Evolutionary conservation across 2,797 vertebrate genomes (phyloP).

Genomic region (Phataginus tricuspis): DNA sequence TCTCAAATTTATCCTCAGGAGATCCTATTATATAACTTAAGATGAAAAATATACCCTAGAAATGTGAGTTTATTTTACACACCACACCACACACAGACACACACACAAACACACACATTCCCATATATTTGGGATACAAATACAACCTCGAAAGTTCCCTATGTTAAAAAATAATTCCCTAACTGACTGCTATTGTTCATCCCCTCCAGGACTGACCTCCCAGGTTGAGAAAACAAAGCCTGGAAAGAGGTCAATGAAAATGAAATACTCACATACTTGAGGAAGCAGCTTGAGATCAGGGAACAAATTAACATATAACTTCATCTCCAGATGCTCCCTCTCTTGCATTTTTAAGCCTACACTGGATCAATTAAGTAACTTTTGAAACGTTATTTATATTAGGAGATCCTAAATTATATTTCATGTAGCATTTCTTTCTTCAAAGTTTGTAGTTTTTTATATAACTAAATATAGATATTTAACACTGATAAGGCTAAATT

Average conservation of each 20-base stretch:
- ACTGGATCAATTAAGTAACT: neutral
- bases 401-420: slow-evolving; percentile 8
- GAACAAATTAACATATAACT: slow-evolving; percentile 56
- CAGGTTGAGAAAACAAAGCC: slow-evolving; percentile 67
- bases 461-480: slow-evolving; percentile 35
- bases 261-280: slow-evolving; percentile 59
- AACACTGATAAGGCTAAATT: neutral
- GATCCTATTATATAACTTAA: neutral
- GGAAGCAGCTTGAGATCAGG: slow-evolving; percentile 58
- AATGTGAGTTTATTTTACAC: neutral
- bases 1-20: neutral
- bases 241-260: slow-evolving; percentile 70
- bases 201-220: slow-evolving; percentile 55
- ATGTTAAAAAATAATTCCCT: slow-evolving; percentile 41
- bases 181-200: slow-evolving; percentile 46
- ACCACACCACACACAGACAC: neutral
- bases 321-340: slow-evolving; percentile 52
- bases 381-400: neutral
- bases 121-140: slow-evolving; percentile 23
- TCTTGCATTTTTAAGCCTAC: slow-evolving; percentile 24
- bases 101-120: neutral
- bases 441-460: neutral
- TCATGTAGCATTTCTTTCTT: neutral
- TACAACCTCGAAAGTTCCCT: slow-evolving; percentile 49
- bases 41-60: neutral